A percentile compares a stretch with the other conserved stretches of the same genome.
Conservation (phyloP, 2,888 invertebrate species). For the Caenorhabditis parvicauda region DNA sequence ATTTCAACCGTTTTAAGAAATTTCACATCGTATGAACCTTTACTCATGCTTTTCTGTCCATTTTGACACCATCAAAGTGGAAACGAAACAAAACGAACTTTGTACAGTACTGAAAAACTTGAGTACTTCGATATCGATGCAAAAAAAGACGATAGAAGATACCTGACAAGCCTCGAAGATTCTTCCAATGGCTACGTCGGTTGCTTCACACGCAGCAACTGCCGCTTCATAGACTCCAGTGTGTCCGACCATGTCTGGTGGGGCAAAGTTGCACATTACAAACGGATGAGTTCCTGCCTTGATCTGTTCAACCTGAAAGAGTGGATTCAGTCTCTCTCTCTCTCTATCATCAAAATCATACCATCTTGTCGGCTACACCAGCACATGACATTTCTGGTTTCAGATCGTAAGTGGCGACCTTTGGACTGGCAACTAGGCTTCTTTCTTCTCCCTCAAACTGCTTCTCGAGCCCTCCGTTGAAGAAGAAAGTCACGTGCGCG, state of each 20-base stretch:
- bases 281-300: constrained; percentile 62
- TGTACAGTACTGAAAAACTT: no score
- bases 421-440: constrained; percentile 65
- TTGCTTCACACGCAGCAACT: constrained; percentile 46
- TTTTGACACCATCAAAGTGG: no score
- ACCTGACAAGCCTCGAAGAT: constrained; percentile 63
- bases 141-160: no score
- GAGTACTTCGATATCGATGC: no score
- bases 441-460: constrained; percentile 64
- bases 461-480: constrained; percentile 65
- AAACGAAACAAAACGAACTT: no score
- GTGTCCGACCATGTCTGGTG: constrained; percentile 67
- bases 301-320: no score
- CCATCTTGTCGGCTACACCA: constrained; percentile 65
- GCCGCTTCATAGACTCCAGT: constrained; percentile 61
- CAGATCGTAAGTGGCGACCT: constrained; percentile 65
- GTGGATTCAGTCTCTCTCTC: no score
- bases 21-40: no score
- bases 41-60: no score
- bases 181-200: constrained; percentile 64
- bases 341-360: no score
- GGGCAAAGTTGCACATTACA: constrained; percentile 66
- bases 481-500: constrained; percentile 67
- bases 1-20: no score
- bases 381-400: constrained; percentile 65